Conservation (phyloP, 2,797 vertebrate species). For the Rhabdophis nuchalis region DNA sequence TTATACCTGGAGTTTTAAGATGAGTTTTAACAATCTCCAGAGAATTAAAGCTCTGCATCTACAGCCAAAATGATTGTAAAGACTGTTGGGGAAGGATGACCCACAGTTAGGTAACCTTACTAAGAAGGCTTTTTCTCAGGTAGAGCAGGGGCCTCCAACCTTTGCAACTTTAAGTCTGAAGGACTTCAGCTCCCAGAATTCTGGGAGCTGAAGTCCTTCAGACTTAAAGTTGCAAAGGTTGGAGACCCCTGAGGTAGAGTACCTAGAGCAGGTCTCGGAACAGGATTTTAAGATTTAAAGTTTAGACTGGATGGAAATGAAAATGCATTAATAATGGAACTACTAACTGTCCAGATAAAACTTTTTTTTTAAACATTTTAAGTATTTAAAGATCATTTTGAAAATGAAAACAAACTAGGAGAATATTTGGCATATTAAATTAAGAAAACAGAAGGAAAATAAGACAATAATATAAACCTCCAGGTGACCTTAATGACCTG, state of each 20-base stretch:
- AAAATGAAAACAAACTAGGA: not conserved
- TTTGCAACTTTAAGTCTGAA: too few species aligned
- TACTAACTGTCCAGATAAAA: not conserved
- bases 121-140: not conserved
- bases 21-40: not conserved
- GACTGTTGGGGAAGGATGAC: not conserved
- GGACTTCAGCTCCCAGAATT: too few species aligned
- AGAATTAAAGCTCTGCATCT: not conserved
- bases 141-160: too few species aligned
- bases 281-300: not conserved
- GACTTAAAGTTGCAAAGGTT: too few species aligned
- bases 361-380: not conserved
- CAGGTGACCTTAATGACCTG: too few species aligned
- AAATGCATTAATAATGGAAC: not conserved
- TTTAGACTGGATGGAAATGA: not conserved
- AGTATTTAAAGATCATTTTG: not conserved
- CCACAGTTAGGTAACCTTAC: not conserved
- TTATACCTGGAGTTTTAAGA: not conserved
- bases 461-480: not conserved
- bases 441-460: not conserved
- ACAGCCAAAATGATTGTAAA: not conserved
- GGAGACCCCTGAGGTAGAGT: too few species aligned
- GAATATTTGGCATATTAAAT: not conserved
- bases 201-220: too few species aligned
- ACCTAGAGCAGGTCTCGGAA: not conserved